Evolutionary conservation across 2,888 invertebrate genomes (phyloP).

Genomic region (Isoperla grammatica): DNA sequence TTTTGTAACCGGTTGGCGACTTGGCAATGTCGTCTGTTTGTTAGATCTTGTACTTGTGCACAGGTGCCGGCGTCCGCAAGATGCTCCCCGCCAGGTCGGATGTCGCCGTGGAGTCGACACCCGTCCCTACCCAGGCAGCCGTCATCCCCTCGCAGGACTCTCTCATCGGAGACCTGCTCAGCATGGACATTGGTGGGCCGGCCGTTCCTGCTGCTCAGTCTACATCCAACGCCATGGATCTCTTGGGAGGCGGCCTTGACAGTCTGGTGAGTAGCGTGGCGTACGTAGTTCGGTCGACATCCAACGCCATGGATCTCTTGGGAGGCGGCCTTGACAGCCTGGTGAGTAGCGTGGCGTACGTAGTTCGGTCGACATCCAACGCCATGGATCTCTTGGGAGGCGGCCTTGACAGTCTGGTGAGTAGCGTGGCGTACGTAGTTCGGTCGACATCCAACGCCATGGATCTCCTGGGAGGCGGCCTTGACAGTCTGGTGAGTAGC

Average conservation of each 20-base stretch:
- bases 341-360: too few species aligned
- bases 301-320: too few species aligned
- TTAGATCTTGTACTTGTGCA: background rate
- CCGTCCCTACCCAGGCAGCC: conserved; percentile 39
- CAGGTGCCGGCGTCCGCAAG: conserved; percentile 70
- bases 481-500: too few species aligned
- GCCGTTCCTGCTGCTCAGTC: conserved; percentile 48
- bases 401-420: too few species aligned
- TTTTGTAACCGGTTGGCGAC: too few species aligned
- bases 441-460: too few species aligned
- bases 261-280: conserved; percentile 57
- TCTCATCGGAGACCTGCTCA: conserved; percentile 91
- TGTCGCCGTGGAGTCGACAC: background rate
- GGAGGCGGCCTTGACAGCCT: too few species aligned
- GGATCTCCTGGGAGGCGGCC: too few species aligned
- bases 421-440: too few species aligned
- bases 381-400: too few species aligned
- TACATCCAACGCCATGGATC: conserved; percentile 63
- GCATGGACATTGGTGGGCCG: conserved; percentile 83
- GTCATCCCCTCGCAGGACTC: conserved; percentile 80
- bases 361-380: too few species aligned
- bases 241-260: conserved; percentile 85
- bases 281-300: too few species aligned
- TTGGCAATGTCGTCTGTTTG: background rate
- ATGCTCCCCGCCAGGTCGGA: conserved; percentile 63